Evolutionary conservation across 2,113 vertebrate genomes (phyloP).

Genomic region (Tricholaema leucomelas): DNA sequence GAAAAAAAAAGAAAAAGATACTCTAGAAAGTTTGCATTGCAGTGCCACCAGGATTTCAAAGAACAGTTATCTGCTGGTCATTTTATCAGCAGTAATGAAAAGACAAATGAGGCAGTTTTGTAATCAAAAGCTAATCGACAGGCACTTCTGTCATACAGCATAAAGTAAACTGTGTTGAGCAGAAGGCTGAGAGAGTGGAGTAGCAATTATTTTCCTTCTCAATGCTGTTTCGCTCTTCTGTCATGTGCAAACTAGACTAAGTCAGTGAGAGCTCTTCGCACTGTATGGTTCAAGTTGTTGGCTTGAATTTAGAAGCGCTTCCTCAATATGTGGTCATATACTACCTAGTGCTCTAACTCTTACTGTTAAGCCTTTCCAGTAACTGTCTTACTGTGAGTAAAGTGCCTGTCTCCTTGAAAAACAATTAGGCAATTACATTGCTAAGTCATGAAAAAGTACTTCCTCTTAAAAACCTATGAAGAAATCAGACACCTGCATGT

Average conservation of each 20-base stretch:
- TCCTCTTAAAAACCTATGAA: constrained; percentile 42
- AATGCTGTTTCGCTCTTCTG: not conserved
- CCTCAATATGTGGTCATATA: not conserved
- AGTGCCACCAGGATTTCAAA: not conserved
- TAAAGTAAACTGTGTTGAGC: not conserved
- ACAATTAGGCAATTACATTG: constrained; percentile 23
- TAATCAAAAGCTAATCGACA: not conserved
- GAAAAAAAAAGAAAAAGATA: not conserved
- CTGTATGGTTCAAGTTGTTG: not conserved
- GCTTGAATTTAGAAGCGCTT: not conserved
- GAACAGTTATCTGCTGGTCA: fast-evolving
- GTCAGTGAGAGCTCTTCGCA: not conserved
- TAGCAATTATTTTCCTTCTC: not conserved
- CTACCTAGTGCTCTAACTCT: not conserved
- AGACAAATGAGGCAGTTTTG: not conserved
- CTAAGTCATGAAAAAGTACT: constrained; percentile 43
- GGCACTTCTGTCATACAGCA: not conserved
- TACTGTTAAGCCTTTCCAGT: not conserved
- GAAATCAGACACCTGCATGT: constrained; percentile 32
- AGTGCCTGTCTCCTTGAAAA: constrained; percentile 27
- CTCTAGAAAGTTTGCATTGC: not conserved
- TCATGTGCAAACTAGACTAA: not conserved
- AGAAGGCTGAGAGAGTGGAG: not conserved
- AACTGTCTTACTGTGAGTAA: not conserved
- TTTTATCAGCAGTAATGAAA: not conserved